phyloP scores from a whole-genome alignment of 2,888 invertebrate species.

The Thymelicus lineola region DNA sequence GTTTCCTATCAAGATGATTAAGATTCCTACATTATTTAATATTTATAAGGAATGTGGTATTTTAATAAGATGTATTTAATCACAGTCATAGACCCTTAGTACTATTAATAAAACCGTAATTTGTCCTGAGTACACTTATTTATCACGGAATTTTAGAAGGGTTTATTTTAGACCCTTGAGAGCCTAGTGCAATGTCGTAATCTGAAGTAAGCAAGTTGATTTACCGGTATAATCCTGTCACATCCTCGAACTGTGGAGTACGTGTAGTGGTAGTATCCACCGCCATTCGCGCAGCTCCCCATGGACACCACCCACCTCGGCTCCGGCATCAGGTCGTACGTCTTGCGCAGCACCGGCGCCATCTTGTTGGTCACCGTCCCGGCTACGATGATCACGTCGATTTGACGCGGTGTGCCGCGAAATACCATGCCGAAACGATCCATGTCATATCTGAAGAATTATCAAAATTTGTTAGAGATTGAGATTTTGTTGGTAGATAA shows the following conservation, averaged over 20 bases:
- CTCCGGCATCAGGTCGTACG: slow-evolving; percentile 98
- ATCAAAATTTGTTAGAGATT: background rate
- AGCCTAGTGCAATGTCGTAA: too few species aligned
- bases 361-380: slow-evolving; percentile 99
- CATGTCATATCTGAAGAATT: slow-evolving; percentile 93
- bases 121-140: too few species aligned
- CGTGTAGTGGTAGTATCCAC: slow-evolving; percentile 99
- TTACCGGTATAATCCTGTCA: slow-evolving; percentile 73
- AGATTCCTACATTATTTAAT: background rate
- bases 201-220: too few species aligned
- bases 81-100: too few species aligned
- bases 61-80: too few species aligned
- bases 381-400: slow-evolving; percentile 98
- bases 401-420: slow-evolving; percentile 97
- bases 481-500: too few species aligned
- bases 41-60: background rate
- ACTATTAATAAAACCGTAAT: too few species aligned
- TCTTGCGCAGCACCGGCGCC: slow-evolving; percentile 98
- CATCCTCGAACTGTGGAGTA: slow-evolving; percentile 94
- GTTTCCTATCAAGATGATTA: slow-evolving; percentile 20
- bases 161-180: too few species aligned
- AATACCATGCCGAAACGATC: slow-evolving; percentile 98
- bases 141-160: too few species aligned
- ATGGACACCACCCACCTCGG: slow-evolving; percentile 99
- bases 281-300: slow-evolving; percentile 99